phyloP scores from a whole-genome alignment of 2,113 vertebrate species.

The Fulica atra region DNA sequence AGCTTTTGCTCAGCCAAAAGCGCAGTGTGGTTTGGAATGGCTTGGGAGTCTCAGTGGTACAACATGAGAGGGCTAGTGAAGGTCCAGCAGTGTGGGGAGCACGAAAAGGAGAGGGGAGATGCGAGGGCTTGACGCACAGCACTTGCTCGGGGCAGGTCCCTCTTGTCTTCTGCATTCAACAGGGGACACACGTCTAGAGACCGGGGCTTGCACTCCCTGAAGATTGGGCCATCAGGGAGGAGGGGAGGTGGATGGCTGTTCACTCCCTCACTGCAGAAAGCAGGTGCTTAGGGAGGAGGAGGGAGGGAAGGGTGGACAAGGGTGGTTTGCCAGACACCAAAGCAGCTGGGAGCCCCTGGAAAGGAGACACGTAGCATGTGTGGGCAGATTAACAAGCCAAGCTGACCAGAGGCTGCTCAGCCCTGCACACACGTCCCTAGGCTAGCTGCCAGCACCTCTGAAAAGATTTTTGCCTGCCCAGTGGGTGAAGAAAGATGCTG shows the following conservation, averaged over 20 bases:
- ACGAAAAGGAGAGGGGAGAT: not conserved
- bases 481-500: not conserved
- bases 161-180: not conserved
- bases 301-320: not conserved
- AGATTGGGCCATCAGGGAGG: not conserved
- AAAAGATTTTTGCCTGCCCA: not conserved
- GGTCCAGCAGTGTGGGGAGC: fast-evolving
- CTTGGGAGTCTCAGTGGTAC: not conserved
- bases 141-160: not conserved
- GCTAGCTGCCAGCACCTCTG: not conserved
- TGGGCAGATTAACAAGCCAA: not conserved
- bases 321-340: not conserved
- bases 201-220: not conserved
- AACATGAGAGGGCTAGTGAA: not conserved
- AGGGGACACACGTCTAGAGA: not conserved
- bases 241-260: not conserved
- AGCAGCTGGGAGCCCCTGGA: slow-evolving; percentile 4
- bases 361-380: not conserved
- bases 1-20: not conserved
- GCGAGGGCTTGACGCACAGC: fast-evolving
- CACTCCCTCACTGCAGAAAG: not conserved
- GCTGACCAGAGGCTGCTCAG: not conserved
- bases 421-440: not conserved
- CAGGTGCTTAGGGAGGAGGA: not conserved
- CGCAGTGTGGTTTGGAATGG: fast-evolving